Evolutionary conservation across 92 coral and sea anemone species (phyloP), one percentile per base, ranked within the genome.

Genomic region (Hydrozoanthus gracilis): DNA sequence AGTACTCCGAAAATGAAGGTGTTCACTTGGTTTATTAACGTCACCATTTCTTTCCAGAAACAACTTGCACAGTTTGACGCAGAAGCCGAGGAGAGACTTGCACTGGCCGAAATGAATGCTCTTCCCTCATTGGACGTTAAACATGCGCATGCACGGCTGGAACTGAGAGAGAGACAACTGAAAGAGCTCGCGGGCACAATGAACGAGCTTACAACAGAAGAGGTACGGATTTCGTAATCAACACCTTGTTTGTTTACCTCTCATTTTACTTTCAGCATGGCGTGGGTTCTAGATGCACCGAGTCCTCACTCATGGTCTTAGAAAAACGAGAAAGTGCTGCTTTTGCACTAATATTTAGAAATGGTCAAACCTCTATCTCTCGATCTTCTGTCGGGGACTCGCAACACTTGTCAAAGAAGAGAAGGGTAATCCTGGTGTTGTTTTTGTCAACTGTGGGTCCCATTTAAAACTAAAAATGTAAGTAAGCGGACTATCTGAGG

Each of bases 111-210:
- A 62, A 75, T 86, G 50, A 95, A 96, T 35, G 89, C 93, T 4
- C 58, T 93, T 79, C 99, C 99, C 7, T 96, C 99, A 12, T 87
- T 96, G 76, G 96, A 96, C 45, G 94, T 96, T 68, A 96, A 96
- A 56, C 98, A 95, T 74, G 99, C 98, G 68, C 94, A 96, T 84
- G 98, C 93, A 9, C 91, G 99, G 78, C 92, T 96, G 46, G 96
- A 91, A 56, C 90, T 96, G 69, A 88, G 99, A 74, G 99, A 96
- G 69, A 93, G 85, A 86, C 99, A 96, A 75, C 91, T 96, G 79
- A 93, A 89, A 70, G 99, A 96, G 82, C 96, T 96, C 51, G 98
- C 98, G 83, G 99, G 99, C 76, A 96, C 99, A 45, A 96, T 96
- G 99, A 92, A 90, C 47, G 98, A 96, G 48, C 94, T 96, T 11